Conservation (phyloP, 2,113 vertebrate species). For the Myiozetetes cayanensis region DNA sequence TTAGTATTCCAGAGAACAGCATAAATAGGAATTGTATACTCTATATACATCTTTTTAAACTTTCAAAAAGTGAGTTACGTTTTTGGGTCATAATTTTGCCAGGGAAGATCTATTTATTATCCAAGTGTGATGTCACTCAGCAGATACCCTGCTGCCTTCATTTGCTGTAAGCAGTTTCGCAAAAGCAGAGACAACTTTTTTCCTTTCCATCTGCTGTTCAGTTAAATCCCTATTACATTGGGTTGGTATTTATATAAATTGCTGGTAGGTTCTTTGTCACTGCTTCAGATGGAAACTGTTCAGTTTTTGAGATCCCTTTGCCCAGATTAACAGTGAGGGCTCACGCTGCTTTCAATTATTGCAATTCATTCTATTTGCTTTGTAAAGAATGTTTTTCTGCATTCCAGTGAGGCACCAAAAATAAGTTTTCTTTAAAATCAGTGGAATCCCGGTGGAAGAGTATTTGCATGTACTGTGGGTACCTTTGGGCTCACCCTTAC, state of each 20-base stretch:
- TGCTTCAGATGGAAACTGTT: constrained; percentile 2
- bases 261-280: constrained; percentile 16
- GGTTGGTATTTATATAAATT: constrained; percentile 47
- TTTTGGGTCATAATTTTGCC: constrained; percentile 11
- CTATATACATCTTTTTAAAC: background rate
- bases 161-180: background rate
- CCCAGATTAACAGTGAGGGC: background rate
- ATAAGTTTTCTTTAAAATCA: background rate
- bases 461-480: background rate
- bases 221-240: constrained; percentile 9
- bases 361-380: background rate
- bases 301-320: constrained; percentile 20
- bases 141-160: constrained; percentile 12
- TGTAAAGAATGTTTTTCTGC: background rate
- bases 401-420: background rate
- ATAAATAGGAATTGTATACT: background rate
- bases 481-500: background rate
- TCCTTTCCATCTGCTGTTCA: constrained; percentile 34
- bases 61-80: background rate
- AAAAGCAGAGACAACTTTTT: background rate
- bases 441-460: background rate
- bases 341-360: constrained; percentile 42
- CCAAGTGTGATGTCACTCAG: constrained; percentile 12
- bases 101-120: constrained; percentile 20
- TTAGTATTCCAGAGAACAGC: background rate